These are phyloP conservation scores for Agonopterix arenella DNA, from an alignment of 2,888 invertebrate species.

Conservation along the genomic window DNA sequence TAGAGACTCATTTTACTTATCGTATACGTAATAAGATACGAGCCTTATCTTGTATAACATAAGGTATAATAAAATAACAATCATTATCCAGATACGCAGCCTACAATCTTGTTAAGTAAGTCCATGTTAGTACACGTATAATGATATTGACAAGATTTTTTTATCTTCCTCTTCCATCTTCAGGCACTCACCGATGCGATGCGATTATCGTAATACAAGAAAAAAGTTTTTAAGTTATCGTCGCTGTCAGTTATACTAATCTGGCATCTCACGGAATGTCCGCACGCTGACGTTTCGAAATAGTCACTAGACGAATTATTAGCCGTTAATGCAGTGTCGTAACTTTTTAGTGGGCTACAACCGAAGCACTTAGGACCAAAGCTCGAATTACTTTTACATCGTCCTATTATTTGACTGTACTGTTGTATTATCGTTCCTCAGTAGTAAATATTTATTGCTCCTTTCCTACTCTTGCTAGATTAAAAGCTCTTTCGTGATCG, in stretches of 20 bases:
- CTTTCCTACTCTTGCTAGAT: neutral
- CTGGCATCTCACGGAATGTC: conserved; percentile 56
- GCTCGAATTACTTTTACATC: conserved; percentile 41
- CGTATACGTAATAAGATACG: conserved; percentile 32
- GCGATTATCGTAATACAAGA: conserved; percentile 55
- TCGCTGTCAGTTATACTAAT: conserved; percentile 53
- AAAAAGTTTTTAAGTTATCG: conserved; percentile 60
- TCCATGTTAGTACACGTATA: conserved; percentile 48
- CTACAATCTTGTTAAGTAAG: conserved; percentile 63
- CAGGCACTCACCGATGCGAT: conserved; percentile 28
- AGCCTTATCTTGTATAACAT: conserved; percentile 31
- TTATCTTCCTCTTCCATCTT: conserved; percentile 56
- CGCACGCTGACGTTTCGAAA: conserved; percentile 53
- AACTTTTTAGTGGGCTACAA: conserved; percentile 50
- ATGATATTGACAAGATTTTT: conserved; percentile 64
- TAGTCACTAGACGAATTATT: conserved; percentile 60
- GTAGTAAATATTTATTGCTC: neutral
- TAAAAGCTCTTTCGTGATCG: neutral
- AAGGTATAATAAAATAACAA: conserved; percentile 49
- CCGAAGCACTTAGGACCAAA: conserved; percentile 45
- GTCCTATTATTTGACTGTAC: conserved; percentile 19
- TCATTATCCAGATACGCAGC: conserved; percentile 52
- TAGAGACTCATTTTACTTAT: conserved; percentile 10
- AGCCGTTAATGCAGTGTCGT: conserved; percentile 54
- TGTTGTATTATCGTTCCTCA: neutral